phyloP scores from a whole-genome alignment of 2,113 vertebrate species.

The Anseranas semipalmata region DNA sequence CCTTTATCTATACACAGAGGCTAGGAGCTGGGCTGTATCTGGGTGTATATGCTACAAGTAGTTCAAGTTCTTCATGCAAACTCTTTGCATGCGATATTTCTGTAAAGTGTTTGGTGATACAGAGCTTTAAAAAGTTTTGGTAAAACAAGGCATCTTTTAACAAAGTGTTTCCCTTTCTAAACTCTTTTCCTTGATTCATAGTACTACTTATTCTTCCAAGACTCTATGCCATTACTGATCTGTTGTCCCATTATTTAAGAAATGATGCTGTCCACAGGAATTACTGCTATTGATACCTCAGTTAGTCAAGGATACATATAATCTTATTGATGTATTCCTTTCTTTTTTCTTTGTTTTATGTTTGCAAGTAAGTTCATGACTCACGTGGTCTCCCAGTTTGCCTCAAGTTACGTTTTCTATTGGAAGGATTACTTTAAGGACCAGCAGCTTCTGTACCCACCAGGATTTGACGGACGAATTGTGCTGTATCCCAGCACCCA shows the following conservation, averaged over 20 bases:
- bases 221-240: background rate
- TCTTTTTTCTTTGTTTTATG: constrained; percentile 27
- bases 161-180: background rate
- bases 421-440: constrained; percentile 94
- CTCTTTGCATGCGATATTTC: background rate
- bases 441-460: constrained; percentile 90
- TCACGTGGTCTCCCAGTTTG: constrained; percentile 94
- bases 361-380: constrained; percentile 96
- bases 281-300: background rate
- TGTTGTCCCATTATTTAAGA: background rate
- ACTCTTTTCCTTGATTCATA: background rate
- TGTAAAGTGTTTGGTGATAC: background rate
- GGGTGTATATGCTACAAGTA: background rate
- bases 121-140: background rate
- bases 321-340: background rate
- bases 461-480: constrained; percentile 94
- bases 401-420: constrained; percentile 96
- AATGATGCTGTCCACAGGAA: background rate
- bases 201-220: background rate
- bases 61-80: background rate
- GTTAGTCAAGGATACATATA: background rate
- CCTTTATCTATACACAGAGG: background rate
- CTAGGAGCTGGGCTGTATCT: background rate
- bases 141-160: background rate
- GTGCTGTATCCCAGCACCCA: constrained; percentile 92